Evolutionary conservation across 2,113 vertebrate species (phyloP), one percentile per base, ranked within the genome.

Genomic region (Micromys minutus): DNA sequence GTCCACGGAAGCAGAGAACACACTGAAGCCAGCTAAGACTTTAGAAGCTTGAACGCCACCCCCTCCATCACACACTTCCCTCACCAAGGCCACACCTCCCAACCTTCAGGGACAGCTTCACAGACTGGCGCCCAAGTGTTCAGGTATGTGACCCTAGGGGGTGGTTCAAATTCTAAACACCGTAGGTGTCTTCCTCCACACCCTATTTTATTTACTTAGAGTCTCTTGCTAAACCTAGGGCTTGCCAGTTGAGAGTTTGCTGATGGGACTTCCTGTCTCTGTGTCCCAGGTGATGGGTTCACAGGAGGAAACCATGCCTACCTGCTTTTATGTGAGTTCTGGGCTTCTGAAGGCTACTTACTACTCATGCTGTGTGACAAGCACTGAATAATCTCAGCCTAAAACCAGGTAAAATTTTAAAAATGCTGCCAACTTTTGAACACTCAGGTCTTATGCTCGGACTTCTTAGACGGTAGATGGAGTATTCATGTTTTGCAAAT

Each of bases 401-500:
- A 0, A 61, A 83, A 9, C n/a, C 24, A 61, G n/a, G 12, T 42
- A 39, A 21, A 17, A 29, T 89, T 96, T 81, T 76, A 36, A 21
- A 79, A 80, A 55, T 80, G 34, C 52, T 31, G 22, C 10, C 10
- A 57, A 57, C 34, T n/a, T 81, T 59, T 81, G 21, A 89, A 34
- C 55, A 83, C 36, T 13, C 2, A 79, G 24, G 86, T 74, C 50
- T 72, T 29, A 85, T 75, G 19, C 74, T 83, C 47, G 45, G 95
- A 42, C 80, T 31, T 76, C 76, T 47, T 94, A 85, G 65, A 80
- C 88, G 59, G 77, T 71, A 94, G 90, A 84, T 77, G 87, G 67
- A 77, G 17, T 93, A 21, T 76, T 90, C 42, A 57, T 16, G 63
- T 75, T 94, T 96, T 50, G 39, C 22, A 87, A 91, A 87, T 16